Base-by-base conservation (phyloP, 2,797 vertebrate genomes). In the Artibeus jamaicensis region DNA sequence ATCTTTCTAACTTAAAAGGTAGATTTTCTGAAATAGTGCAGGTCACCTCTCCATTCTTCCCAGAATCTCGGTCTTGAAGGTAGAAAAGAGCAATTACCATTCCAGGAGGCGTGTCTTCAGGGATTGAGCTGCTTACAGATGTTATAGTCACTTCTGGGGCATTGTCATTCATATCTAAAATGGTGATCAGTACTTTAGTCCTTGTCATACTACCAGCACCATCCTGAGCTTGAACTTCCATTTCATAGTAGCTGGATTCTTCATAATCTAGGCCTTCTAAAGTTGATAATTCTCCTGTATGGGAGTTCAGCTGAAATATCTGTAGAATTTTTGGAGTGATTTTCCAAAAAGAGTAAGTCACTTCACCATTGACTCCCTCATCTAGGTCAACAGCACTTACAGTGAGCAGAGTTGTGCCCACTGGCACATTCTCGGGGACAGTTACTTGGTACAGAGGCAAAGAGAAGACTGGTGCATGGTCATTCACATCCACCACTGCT, bases 151-250 rank as follows among this genome's bases (percentile, higher is more conserved):
- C 99, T 95, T 99, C 99, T 42, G 99, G 99, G 50, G 96, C 93
- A 82, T 99, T 99, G 81, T 99, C 99, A 84, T 99, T 99, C 18
- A 99, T 94, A 65, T 99, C 99, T 74, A 94, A 65, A 82, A 99
- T 62, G 89, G 97, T 98, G 68, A 99, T 98, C 92, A 99, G 98
- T 0, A 99, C 94, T 46, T 98, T 97, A 5, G 96, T 92, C 57
- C 95, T 97, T 18, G 94, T 98, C 98, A 82, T 98, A 98, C 3
- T 98, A 32, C 97, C 99, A 0, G 99, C 98, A 96, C 98, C 99
- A 86, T 99, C 99, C 96, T 98, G 99, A 37, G 99, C 99, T 78
- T 98, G 98, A 48, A 99, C 79, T 91, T 99, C 99, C 97, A 99
- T 98, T 97, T 99, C 98, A 91, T 99, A 98, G 19, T 98, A 95